phyloP scores from a whole-genome alignment of 2,113 vertebrate species.

The Tonatia bakeri region DNA sequence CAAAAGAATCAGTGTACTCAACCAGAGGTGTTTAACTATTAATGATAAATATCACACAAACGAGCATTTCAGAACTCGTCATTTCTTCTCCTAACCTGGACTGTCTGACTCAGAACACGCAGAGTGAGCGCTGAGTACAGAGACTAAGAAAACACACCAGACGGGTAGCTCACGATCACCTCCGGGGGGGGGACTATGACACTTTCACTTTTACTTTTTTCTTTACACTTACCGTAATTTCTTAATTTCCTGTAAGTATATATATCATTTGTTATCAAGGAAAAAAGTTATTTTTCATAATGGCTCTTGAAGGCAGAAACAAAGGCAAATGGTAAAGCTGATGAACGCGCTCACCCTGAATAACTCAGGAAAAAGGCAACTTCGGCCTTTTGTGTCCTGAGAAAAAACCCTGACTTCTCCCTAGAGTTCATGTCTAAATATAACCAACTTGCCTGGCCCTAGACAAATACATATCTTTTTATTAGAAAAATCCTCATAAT shows the following conservation, averaged over 20 bases:
- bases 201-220: constrained; percentile 15
- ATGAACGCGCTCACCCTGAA: constrained; percentile 30
- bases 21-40: not conserved
- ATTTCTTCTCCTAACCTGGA: not conserved
- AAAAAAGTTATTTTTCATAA: not conserved
- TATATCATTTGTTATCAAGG: not conserved
- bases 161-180: not conserved
- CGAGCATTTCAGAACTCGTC: not conserved
- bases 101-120: not conserved
- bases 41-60: not conserved
- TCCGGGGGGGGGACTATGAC: not conserved
- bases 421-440: not conserved
- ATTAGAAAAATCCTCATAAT: not conserved
- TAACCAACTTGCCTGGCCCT: not conserved
- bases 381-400: not conserved
- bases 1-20: not conserved
- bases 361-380: not conserved
- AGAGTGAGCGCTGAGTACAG: not conserved
- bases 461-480: not conserved
- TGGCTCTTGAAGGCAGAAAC: not conserved
- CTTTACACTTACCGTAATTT: not conserved
- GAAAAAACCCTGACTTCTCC: not conserved
- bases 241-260: not conserved
- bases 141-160: not conserved
- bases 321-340: not conserved